A percentile compares a stretch with the other conserved stretches of the same genome.
Evolutionary conservation across 2,888 invertebrate species (phyloP).

Genomic region (Drosophila emarginata): DNA sequence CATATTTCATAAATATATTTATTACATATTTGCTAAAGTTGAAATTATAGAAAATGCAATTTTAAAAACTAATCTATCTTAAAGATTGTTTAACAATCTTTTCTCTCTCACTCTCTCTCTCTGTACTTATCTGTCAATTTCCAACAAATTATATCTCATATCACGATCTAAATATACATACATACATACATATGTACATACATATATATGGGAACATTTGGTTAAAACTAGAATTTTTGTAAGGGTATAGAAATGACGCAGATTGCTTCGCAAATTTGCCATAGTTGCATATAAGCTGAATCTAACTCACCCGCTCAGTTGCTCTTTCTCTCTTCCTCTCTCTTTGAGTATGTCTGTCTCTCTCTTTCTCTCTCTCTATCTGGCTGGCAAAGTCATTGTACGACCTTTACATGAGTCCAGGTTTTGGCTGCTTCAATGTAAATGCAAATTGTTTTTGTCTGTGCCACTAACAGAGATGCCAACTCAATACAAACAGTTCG

Average conservation of each 20-base stretch:
- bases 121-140: too few relatives aligned
- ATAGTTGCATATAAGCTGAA: conserved; percentile 11
- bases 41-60: not conserved
- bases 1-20: conserved; percentile 1
- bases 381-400: conserved; percentile 56
- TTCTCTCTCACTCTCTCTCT: too few relatives aligned
- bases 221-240: too few relatives aligned
- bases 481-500: not conserved
- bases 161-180: too few relatives aligned
- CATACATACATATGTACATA: too few relatives aligned
- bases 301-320: conserved; percentile 25
- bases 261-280: not conserved
- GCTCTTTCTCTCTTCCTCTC: conserved; percentile 20
- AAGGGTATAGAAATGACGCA: not conserved
- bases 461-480: conserved; percentile 1
- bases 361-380: not conserved
- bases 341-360: not conserved
- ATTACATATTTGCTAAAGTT: not conserved
- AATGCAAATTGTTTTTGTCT: conserved; percentile 44
- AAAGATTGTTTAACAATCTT: not conserved
- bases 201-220: too few relatives aligned
- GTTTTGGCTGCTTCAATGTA: conserved; percentile 35
- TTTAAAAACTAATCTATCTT: not conserved
- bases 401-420: conserved; percentile 61
- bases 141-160: too few relatives aligned